These are phyloP conservation scores for Gobio occitaniae DNA, from an alignment of 2,797 vertebrate genomes.

Conservation along the genomic window DNA sequence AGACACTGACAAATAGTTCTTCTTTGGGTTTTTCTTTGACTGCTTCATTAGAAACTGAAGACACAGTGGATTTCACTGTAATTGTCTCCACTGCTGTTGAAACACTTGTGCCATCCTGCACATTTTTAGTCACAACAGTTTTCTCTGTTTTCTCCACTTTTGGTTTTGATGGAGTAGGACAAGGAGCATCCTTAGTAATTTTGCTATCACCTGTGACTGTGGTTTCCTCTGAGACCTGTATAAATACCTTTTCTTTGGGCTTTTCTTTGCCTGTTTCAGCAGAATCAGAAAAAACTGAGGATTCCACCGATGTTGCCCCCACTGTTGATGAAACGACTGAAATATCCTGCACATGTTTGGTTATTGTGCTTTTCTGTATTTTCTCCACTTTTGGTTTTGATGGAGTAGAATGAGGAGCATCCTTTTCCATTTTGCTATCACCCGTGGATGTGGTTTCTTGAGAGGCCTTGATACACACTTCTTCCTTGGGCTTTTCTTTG, in stretches of 20 bases:
- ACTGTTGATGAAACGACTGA: constrained; percentile 5
- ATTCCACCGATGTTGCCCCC: constrained; percentile 66
- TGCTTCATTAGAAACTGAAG: constrained; percentile 56
- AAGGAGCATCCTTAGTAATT: constrained; percentile 29
- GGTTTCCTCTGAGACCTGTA: constrained; percentile 51
- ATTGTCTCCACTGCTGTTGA: neutral
- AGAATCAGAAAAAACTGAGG: constrained; percentile 50
- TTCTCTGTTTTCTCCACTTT: constrained; percentile 6
- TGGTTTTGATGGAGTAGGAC: constrained; percentile 2
- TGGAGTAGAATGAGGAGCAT: constrained; percentile 1
- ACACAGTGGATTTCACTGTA: constrained; percentile 61
- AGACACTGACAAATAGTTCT: constrained; percentile 11
- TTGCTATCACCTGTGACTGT: constrained; percentile 52
- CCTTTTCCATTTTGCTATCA: constrained; percentile 42
- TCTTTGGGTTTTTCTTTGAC: constrained; percentile 2
- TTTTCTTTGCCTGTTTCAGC: constrained; percentile 47
- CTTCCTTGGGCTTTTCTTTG: constrained; percentile 7
- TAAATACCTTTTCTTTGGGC: constrained; percentile 22
- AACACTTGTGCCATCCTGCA: constrained; percentile 22
- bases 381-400: constrained; percentile 29
- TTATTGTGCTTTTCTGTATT: constrained; percentile 1
- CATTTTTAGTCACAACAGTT: neutral
- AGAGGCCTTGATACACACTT: constrained; percentile 36
- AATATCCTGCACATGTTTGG: constrained; percentile 17
- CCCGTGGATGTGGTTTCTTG: constrained; percentile 54